These are phyloP conservation scores for Corythoichthys haematopterus DNA, from an alignment of 2,113 vertebrate species.

Conservation along the genomic window DNA sequence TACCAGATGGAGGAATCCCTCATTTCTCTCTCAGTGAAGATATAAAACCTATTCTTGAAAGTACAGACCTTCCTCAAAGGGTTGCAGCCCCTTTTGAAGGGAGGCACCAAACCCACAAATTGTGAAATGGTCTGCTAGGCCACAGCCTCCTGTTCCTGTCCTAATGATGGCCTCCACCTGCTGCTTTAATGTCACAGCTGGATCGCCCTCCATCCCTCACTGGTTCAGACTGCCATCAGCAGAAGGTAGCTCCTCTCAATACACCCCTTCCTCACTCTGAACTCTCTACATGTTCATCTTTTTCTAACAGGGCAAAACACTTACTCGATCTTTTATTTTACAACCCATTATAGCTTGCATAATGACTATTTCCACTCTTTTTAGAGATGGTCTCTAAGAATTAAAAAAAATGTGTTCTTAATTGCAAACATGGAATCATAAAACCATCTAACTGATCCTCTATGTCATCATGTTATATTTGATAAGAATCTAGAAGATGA, in stretches of 20 bases:
- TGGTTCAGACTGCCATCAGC: constrained; percentile 76
- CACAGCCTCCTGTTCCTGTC: constrained; percentile 88
- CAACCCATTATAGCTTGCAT: background rate
- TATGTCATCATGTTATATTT: background rate
- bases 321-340: background rate
- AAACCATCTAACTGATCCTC: background rate
- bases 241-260: constrained; percentile 62
- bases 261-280: constrained; percentile 40
- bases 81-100: constrained; percentile 46
- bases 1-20: constrained; percentile 44
- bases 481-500: background rate
- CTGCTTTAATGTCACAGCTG: constrained; percentile 99
- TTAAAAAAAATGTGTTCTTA: background rate
- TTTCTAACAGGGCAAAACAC: background rate
- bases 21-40: constrained; percentile 34
- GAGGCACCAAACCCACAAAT: constrained; percentile 18
- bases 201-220: constrained; percentile 90
- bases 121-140: constrained; percentile 56
- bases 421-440: background rate
- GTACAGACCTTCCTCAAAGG: constrained; percentile 22
- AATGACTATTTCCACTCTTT: background rate
- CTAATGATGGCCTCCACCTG: constrained; percentile 98
- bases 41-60: constrained; percentile 14
- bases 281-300: constrained; percentile 24
- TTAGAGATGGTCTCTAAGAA: background rate